Percentiles rank a stretch among this genome's conserved stretches.
phyloP scores from a whole-genome alignment of 2,888 invertebrate species.

The Megaustenia siamemsis region DNA sequence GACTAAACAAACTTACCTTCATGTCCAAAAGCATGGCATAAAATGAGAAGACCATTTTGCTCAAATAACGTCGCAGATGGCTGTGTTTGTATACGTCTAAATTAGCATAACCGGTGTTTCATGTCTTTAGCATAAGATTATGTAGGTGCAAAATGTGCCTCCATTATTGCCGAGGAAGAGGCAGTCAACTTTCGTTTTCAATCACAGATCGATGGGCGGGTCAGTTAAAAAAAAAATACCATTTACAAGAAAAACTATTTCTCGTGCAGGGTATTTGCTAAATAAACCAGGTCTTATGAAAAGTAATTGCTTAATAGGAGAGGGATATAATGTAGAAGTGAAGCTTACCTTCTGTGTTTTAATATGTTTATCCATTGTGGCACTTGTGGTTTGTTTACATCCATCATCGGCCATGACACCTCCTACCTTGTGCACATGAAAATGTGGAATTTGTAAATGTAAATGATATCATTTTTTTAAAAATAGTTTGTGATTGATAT shows the following conservation, averaged over 20 bases:
- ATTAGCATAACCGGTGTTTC: slow-evolving; percentile 8
- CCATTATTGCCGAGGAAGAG: neutral
- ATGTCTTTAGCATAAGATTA: slow-evolving; percentile 28
- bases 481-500: neutral
- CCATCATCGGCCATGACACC: slow-evolving; percentile 16
- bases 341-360: neutral
- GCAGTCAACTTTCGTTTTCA: slow-evolving; percentile 14
- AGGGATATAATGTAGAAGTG: neutral
- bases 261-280: neutral
- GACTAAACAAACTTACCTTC: neutral
- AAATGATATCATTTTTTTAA: too few species aligned
- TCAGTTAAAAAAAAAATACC: neutral
- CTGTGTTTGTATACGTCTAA: slow-evolving; percentile 1
- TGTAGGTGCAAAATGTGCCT: neutral
- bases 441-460: too few species aligned
- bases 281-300: neutral
- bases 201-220: neutral
- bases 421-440: neutral
- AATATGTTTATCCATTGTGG: neutral
- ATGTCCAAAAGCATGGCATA: slow-evolving; percentile 14
- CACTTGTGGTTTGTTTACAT: neutral
- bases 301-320: neutral
- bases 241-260: neutral
- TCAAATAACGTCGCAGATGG: neutral
- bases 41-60: neutral